These are phyloP conservation scores for Aplodontia rufa DNA, from an alignment of 2,113 vertebrate species.

Conservation along the genomic window DNA sequence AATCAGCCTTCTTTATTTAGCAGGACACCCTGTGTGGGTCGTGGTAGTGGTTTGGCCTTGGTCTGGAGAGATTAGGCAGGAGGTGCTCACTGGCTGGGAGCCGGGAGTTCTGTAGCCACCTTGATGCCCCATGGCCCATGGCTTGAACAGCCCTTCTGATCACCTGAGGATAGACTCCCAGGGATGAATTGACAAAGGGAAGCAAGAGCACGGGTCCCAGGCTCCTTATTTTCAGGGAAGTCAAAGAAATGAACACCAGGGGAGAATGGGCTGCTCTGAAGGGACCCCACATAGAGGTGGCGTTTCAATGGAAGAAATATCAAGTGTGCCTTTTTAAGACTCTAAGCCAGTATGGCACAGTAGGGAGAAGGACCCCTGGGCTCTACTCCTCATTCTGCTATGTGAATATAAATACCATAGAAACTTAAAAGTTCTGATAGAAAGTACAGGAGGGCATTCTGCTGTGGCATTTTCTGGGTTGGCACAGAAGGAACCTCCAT, in stretches of 20 bases:
- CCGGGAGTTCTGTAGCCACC: background rate
- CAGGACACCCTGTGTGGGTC: background rate
- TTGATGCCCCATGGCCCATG: background rate
- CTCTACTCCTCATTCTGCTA: background rate
- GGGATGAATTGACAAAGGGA: background rate
- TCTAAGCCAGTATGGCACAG: background rate
- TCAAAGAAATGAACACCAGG: background rate
- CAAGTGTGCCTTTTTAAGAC: background rate
- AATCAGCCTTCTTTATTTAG: background rate
- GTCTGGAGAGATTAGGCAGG: background rate
- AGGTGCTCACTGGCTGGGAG: background rate
- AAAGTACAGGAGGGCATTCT: background rate
- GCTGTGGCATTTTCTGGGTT: background rate
- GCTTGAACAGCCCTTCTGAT: too few species aligned
- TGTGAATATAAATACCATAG: background rate
- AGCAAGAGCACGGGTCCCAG: background rate
- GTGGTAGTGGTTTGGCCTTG: background rate
- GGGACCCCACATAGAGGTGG: background rate
- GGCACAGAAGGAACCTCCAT: background rate
- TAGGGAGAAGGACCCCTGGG: background rate
- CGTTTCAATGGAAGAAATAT: background rate
- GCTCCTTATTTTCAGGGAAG: background rate
- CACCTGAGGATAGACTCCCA: background rate
- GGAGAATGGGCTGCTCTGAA: background rate
- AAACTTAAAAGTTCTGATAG: background rate